Evolutionary conservation across 2,888 invertebrate genomes (phyloP).

Genomic region (Leucophenga maculata): DNA sequence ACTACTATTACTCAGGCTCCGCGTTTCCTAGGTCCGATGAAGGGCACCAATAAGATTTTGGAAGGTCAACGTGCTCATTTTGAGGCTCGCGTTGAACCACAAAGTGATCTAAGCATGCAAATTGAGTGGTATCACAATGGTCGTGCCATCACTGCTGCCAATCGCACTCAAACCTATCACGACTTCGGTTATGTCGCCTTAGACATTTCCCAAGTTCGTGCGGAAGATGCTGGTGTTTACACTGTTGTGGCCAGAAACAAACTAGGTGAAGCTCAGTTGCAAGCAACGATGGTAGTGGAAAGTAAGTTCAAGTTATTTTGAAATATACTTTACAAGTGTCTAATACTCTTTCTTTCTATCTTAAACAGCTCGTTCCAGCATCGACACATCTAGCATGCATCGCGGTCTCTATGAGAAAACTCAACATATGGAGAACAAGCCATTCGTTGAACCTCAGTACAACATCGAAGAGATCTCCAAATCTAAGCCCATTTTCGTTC

Average conservation of each 20-base stretch:
- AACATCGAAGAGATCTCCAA: slow-evolving; percentile 93
- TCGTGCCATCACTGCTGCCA: slow-evolving; percentile 88
- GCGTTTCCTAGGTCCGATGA: slow-evolving; percentile 88
- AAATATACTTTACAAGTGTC: neutral
- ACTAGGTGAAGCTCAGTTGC: slow-evolving; percentile 88
- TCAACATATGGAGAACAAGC: slow-evolving; percentile 86
- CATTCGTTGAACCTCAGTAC: slow-evolving; percentile 89
- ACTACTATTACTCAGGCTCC: slow-evolving; percentile 85
- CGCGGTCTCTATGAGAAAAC: slow-evolving; percentile 90
- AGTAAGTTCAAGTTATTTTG: slow-evolving; percentile 77
- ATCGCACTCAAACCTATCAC: slow-evolving; percentile 93
- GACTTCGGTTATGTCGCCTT: slow-evolving; percentile 98
- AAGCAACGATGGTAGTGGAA: slow-evolving; percentile 89
- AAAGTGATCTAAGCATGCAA: slow-evolving; percentile 92
- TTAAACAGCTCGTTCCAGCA: slow-evolving; percentile 84
- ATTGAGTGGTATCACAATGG: slow-evolving; percentile 99
- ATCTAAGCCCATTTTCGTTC: slow-evolving; percentile 94
- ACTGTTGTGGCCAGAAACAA: slow-evolving; percentile 93
- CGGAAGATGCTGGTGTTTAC: slow-evolving; percentile 94
- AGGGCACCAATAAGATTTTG: slow-evolving; percentile 93
- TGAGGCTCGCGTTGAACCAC: slow-evolving; percentile 94
- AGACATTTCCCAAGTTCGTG: slow-evolving; percentile 92
- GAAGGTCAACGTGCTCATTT: slow-evolving; percentile 96
- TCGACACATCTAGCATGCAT: slow-evolving; percentile 93
- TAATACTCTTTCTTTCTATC: slow-evolving; percentile 3